These are phyloP conservation scores for Rousettus leschenaultii DNA, from an alignment of 2,113 vertebrate species.

Conservation along the genomic window DNA sequence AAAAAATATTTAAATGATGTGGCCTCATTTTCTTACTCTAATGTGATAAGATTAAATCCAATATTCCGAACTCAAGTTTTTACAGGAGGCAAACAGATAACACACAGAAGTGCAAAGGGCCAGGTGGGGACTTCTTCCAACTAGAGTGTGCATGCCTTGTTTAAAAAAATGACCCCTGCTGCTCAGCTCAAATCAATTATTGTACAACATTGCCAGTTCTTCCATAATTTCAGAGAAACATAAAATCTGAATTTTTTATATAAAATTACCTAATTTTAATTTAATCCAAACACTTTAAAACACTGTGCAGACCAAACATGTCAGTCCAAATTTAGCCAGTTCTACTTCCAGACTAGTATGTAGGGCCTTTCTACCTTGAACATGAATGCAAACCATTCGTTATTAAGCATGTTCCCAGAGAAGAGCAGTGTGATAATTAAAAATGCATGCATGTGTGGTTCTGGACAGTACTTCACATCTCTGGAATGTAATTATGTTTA, in stretches of 20 bases:
- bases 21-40: neutral
- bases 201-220: neutral
- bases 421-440: neutral
- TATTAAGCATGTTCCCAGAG: neutral
- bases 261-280: neutral
- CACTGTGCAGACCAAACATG: neutral
- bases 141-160: neutral
- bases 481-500: neutral
- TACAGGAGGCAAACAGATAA: neutral
- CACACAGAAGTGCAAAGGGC: rapidly evolving
- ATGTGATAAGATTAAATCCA: neutral
- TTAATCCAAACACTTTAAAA: slow-evolving; percentile 3
- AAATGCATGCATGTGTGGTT: neutral
- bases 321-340: neutral
- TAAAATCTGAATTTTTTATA: neutral
- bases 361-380: neutral
- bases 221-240: neutral
- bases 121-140: neutral
- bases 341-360: neutral
- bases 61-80: neutral
- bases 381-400: neutral
- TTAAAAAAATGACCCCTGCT: neutral
- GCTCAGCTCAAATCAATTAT: neutral
- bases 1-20: neutral
- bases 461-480: neutral